Conservation (phyloP, 1,140 invertebrate genomes). For the Atopsyche davidsoni region DNA sequence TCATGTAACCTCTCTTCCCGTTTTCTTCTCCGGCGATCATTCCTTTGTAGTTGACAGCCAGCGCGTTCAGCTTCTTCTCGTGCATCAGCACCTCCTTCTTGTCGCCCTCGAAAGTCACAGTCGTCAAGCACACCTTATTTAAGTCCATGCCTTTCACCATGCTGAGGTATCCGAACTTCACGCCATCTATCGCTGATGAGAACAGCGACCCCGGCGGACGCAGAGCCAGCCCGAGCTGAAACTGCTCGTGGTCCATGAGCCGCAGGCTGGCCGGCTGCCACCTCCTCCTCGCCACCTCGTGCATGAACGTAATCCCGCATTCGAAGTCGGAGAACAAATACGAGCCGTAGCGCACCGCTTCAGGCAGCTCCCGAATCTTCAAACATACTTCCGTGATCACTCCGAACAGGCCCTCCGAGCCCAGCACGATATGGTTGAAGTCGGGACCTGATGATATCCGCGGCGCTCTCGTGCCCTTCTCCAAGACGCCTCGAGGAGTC, state of each 20-base stretch:
- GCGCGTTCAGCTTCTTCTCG: constrained; percentile 56
- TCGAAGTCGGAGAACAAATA: constrained; percentile 92
- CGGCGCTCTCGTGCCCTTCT: constrained; percentile 64
- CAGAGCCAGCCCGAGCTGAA: constrained; percentile 86
- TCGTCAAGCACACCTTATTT: constrained; percentile 58
- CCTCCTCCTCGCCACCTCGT: constrained; percentile 70
- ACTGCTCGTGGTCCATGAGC: constrained; percentile 96
- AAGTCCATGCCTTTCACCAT: constrained; percentile 61
- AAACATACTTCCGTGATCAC: constrained; percentile 91
- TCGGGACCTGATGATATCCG: constrained; percentile 90
- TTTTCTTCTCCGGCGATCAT: constrained; percentile 63
- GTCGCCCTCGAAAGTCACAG: constrained; percentile 62
- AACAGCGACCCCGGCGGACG: constrained; percentile 55
- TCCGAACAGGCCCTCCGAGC: constrained; percentile 93
- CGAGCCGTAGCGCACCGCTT: constrained; percentile 82
- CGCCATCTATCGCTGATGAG: constrained; percentile 48
- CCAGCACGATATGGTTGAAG: constrained; percentile 92
- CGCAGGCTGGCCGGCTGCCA: constrained; percentile 93
- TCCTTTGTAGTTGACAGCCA: constrained; percentile 50
- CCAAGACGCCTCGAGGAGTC: constrained; percentile 74
- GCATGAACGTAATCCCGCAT: constrained; percentile 77
- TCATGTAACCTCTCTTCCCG: constrained; percentile 62
- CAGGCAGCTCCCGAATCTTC: constrained; percentile 88
- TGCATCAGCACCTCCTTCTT: constrained; percentile 52
- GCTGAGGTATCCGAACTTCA: constrained; percentile 64